A percentile compares a stretch with the other conserved stretches of the same genome.
Conservation (phyloP, 2,113 vertebrate species). For the Thalassarche chlororhynchos region DNA sequence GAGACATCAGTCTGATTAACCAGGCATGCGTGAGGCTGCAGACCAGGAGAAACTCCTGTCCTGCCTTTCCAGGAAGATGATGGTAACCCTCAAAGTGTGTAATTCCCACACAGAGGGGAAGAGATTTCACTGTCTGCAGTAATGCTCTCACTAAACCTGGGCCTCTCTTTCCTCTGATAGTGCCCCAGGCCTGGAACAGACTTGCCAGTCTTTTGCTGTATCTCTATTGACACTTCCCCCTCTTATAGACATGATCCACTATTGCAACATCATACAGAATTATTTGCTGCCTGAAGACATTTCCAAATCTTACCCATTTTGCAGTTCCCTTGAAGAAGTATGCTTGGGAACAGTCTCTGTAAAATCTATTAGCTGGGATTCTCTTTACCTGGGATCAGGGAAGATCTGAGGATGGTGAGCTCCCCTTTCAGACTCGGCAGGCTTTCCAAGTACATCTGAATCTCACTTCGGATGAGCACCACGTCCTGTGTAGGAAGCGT, state of each 20-base stretch:
- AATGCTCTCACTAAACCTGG: background rate
- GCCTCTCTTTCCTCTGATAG: background rate
- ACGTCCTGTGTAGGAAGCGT: background rate
- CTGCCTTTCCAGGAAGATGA: background rate
- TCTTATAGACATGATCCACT: background rate
- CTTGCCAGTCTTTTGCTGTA: background rate
- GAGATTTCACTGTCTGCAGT: background rate
- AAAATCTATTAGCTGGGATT: background rate
- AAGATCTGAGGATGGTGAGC: conserved; percentile 79
- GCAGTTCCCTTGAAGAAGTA: background rate
- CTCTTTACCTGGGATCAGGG: conserved; percentile 86
- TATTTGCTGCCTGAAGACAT: background rate
- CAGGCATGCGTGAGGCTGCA: background rate
- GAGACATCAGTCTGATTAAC: background rate
- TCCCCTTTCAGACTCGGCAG: conserved; percentile 82
- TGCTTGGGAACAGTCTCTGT: background rate
- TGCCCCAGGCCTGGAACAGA: background rate
- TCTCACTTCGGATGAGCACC: conserved; percentile 63
- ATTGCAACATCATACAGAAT: background rate
- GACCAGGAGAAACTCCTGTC: background rate
- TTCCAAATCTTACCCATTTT: background rate
- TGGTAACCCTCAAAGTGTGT: background rate
- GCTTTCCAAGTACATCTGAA: conserved; percentile 77
- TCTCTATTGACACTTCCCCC: background rate
- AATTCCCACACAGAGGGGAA: background rate